These are phyloP conservation scores for Drosophila bocqueti DNA, from an alignment of 1,140 invertebrate species.

Conservation along the genomic window DNA sequence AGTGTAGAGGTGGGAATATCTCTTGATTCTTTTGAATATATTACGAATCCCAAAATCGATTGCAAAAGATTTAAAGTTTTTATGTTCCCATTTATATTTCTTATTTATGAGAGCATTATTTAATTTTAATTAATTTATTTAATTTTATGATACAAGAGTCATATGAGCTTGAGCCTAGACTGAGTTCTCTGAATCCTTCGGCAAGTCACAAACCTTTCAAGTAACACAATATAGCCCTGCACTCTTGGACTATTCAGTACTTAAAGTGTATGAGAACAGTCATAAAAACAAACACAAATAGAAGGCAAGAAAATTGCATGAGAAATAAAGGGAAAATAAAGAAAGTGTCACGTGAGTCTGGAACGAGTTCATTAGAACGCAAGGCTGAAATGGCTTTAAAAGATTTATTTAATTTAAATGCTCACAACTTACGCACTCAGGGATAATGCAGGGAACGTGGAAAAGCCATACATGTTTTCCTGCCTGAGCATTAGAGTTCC, in stretches of 20 bases:
- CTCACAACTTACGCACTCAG: not conserved
- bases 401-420: not conserved
- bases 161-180: no score
- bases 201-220: no score
- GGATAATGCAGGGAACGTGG: not conserved
- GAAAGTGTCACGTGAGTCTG: slow-evolving; percentile 21
- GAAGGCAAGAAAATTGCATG: slow-evolving; percentile 38
- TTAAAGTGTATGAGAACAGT: not conserved
- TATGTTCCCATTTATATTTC: no score
- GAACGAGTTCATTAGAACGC: slow-evolving; percentile 28
- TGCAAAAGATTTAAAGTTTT: not conserved
- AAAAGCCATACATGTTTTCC: slow-evolving; percentile 6
- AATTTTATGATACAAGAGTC: not conserved
- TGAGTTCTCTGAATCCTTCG: no score
- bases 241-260: not conserved
- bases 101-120: not conserved
- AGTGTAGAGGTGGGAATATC: not conserved
- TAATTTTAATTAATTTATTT: no score
- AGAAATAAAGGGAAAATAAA: slow-evolving; percentile 3
- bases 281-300: slow-evolving; percentile 30
- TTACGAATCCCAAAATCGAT: no score
- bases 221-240: no score
- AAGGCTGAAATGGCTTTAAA: slow-evolving; percentile 4
- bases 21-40: not conserved
- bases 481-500: no score